Base-by-base conservation (phyloP, 2,797 vertebrate species). In the Protosalanx chinensis region DNA sequence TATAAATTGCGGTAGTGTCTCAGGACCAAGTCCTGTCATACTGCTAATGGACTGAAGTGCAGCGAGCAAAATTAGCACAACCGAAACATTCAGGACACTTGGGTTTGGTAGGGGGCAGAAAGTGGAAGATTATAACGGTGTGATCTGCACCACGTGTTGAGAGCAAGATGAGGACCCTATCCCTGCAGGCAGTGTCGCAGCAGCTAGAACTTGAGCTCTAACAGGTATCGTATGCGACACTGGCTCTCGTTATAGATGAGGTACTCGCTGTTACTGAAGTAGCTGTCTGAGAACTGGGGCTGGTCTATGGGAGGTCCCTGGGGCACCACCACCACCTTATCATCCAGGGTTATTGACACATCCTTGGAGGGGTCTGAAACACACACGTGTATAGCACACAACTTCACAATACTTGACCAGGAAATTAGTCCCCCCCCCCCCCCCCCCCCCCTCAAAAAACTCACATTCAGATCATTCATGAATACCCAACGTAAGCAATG, bases 161-260 rank as follows among this genome's bases (percentile, higher is more conserved):
- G 41, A 46, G 41, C 41, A 7, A 29, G 18, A 70, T 35, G n/a
- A 58, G n/a, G 2, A 6, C 15, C 33, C 56, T 51, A 3, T 51
- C 49, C 16, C 49, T 12, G 2, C n/a, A 27, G 23, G 23, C 23
- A 27, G 23, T 27, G 65, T 51, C 12, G 23, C 8, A 37, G 12
- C 46, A 20, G 7, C 56, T 59, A 77, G 89, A 95, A 94, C 6
- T 8, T 73, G n/a, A 98, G 77, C 82, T 96, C 93, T 75, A 98
- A 85, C 49, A 98, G 92, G 85, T 92, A 98, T 62, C 94, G 93
- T 37, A 98, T 85, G 66, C 88, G 79, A 71, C 95, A 95, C 83
- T 97, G 96, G 79, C 88, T 98, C 82, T 98, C 96, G 75, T 90
- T 88, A 89, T 97, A 98, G 87, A 97, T 90, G 62, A 98, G 90